Conservation (phyloP, 2,113 vertebrate species). For the Entelurus aequoreus region DNA sequence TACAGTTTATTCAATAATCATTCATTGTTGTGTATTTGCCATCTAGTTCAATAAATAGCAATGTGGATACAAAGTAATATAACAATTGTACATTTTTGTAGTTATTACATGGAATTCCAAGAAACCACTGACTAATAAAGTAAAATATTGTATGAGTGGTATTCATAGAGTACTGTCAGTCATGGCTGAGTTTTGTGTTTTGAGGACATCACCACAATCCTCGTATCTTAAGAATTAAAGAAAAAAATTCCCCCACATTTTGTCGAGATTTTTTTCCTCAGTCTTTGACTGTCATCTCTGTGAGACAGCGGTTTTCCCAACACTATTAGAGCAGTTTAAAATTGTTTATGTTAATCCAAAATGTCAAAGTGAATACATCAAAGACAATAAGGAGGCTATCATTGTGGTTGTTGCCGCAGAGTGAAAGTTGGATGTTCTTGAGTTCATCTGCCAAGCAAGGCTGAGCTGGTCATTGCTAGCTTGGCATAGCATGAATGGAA, state of each 20-base stretch:
- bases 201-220: background rate
- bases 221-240: background rate
- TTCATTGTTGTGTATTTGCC: constrained; percentile 15
- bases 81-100: constrained; percentile 22
- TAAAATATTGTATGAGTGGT: constrained; percentile 15
- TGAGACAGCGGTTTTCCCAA: constrained; percentile 17
- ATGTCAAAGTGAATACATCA: constrained; percentile 38
- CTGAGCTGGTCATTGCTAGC: constrained; percentile 21
- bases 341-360: constrained; percentile 22
- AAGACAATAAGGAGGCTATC: constrained; percentile 16
- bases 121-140: constrained; percentile 20
- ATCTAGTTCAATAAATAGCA: constrained; percentile 23
- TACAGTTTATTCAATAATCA: constrained; percentile 31
- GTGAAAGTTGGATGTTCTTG: background rate
- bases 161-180: constrained; percentile 7
- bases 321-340: background rate
- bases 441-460: background rate
- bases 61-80: constrained; percentile 20
- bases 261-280: background rate
- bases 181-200: background rate
- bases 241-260: background rate
- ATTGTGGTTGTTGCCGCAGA: constrained; percentile 9
- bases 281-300: constrained; percentile 1
- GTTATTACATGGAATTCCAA: constrained; percentile 13
- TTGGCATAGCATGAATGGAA: constrained; percentile 1